Percentiles rank a stretch among this genome's conserved stretches.
These are phyloP conservation scores for Pseudomugil gertrudae DNA, from an alignment of 2,797 vertebrate genomes.

Conservation along the genomic window DNA sequence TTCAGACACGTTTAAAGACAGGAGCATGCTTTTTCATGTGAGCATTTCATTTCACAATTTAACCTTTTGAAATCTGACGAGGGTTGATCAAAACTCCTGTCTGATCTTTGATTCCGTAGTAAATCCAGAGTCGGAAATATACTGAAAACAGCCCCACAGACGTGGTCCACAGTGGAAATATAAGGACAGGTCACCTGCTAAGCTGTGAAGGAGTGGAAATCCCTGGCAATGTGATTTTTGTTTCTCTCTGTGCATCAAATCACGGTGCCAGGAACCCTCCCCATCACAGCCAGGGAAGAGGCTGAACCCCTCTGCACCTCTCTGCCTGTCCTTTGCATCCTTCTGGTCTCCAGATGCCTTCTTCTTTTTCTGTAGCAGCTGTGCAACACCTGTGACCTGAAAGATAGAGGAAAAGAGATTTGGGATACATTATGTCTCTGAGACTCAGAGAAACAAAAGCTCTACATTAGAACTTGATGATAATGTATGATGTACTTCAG, in stretches of 20 bases:
- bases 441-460: constrained; percentile 12
- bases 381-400: constrained; percentile 68
- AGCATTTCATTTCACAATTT: constrained; percentile 23
- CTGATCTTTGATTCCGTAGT: constrained; percentile 30
- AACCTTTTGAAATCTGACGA: constrained; percentile 27
- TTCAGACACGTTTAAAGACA: constrained; percentile 10
- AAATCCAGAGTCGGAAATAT: constrained; percentile 32
- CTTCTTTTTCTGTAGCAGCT: constrained; percentile 59
- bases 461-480: constrained; percentile 26
- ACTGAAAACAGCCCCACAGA: constrained; percentile 2
- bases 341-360: constrained; percentile 53
- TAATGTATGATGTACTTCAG: constrained; percentile 31
- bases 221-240: constrained; percentile 92
- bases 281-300: constrained; percentile 75
- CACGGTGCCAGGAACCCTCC: constrained; percentile 89
- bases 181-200: constrained; percentile 53
- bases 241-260: constrained; percentile 86
- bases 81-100: constrained; percentile 12
- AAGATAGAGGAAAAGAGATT: constrained; percentile 43
- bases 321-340: constrained; percentile 29
- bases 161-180: constrained; percentile 28
- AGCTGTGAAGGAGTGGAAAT: constrained; percentile 87
- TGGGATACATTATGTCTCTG: constrained; percentile 23
- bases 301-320: constrained; percentile 33
- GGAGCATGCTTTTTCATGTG: constrained; percentile 16